Evolutionary conservation across 1,140 invertebrate genomes (phyloP).

Genomic region (Nasonia giraulti): DNA sequence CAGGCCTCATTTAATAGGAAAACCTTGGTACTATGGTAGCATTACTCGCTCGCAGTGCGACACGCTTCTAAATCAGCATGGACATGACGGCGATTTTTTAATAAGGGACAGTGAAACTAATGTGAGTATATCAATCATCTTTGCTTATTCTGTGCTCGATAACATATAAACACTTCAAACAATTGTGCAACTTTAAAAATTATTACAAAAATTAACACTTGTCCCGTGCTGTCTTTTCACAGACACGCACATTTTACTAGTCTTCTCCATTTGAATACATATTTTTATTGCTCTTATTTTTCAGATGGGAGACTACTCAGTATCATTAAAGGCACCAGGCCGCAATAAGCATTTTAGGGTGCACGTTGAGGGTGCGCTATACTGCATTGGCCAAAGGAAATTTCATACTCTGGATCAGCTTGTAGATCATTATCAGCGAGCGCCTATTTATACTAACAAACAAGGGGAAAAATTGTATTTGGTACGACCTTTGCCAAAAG

Average conservation of each 20-base stretch:
- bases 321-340: constrained; percentile 97
- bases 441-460: constrained; percentile 98
- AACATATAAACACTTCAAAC: too few species aligned
- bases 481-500: constrained; percentile 87
- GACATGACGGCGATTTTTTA: constrained; percentile 97
- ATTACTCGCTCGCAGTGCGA: constrained; percentile 97
- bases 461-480: constrained; percentile 95
- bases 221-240: too few species aligned
- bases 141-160: too few species aligned
- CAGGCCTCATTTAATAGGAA: constrained; percentile 83
- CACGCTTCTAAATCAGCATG: constrained; percentile 93
- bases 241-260: neutral
- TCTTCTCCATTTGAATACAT: neutral
- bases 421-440: constrained; percentile 98
- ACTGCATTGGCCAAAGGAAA: constrained; percentile 98
- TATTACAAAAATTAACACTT: too few species aligned
- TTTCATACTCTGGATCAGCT: constrained; percentile 97
- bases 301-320: constrained; percentile 98
- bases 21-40: constrained; percentile 97
- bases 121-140: constrained; percentile 79
- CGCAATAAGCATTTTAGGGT: constrained; percentile 99
- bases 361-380: constrained; percentile 94
- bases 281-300: constrained; percentile 55
- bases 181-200: too few species aligned
- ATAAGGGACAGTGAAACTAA: constrained; percentile 99